Evolutionary conservation across 1,140 invertebrate species (phyloP).

Genomic region (Bombyx mandarina): DNA sequence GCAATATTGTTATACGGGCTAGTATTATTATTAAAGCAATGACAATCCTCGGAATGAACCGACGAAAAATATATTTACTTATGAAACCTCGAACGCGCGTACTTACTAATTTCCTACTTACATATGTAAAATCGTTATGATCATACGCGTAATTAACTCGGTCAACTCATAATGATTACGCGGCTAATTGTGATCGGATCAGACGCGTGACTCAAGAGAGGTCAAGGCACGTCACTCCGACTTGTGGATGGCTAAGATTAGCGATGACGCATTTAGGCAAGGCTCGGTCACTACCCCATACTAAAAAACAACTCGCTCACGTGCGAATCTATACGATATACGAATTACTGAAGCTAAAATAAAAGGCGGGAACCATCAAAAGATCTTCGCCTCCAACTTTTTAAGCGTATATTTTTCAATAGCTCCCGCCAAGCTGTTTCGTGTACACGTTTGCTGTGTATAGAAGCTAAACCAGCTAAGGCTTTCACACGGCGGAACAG

Average conservation of each 20-base stretch:
- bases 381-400: background rate
- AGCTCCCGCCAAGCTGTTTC: slow-evolving; percentile 18
- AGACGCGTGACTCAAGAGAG: slow-evolving; percentile 29
- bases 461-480: slow-evolving; percentile 30
- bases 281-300: slow-evolving; percentile 17
- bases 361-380: slow-evolving; percentile 1
- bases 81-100: no score
- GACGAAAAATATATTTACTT: no score
- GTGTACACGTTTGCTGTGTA: slow-evolving; percentile 16
- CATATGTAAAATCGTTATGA: slow-evolving; percentile 8
- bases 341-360: background rate
- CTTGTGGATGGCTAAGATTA: slow-evolving; percentile 37
- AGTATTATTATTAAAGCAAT: no score
- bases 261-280: slow-evolving; percentile 33
- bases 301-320: slow-evolving; percentile 3
- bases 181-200: slow-evolving; percentile 18
- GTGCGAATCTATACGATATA: slow-evolving; percentile 4
- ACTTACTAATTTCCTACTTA: no score
- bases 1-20: no score
- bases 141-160: slow-evolving; percentile 22
- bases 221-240: slow-evolving; percentile 27
- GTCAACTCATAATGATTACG: slow-evolving; percentile 11
- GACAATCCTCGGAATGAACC: no score
- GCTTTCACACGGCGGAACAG: slow-evolving; percentile 36
- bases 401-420: slow-evolving; percentile 22